A percentile compares a stretch with the other conserved stretches of the same genome.
phyloP scores from a whole-genome alignment of 2,888 invertebrate genomes.

The Acanthosepion lycidas region DNA sequence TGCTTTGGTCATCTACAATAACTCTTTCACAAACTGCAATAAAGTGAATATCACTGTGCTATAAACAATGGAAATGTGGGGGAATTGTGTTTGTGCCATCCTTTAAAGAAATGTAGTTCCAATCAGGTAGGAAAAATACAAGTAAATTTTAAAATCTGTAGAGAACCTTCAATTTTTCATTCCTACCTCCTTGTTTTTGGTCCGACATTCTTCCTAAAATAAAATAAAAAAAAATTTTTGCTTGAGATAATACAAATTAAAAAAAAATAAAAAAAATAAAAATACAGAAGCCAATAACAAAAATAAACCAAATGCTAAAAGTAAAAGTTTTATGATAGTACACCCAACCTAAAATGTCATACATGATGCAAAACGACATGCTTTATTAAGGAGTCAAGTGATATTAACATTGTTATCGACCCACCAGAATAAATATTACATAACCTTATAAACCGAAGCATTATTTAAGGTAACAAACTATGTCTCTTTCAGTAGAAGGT shows the following conservation, averaged over 20 bases:
- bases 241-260: background rate
- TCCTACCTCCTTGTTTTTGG: slow-evolving; percentile 41
- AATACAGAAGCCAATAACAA: background rate
- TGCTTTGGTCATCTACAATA: no score
- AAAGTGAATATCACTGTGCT: no score
- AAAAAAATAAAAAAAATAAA: no score
- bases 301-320: background rate
- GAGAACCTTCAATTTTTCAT: background rate
- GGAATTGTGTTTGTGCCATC: background rate
- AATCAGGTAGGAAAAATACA: background rate
- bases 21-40: background rate
- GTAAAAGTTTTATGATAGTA: background rate
- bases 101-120: background rate
- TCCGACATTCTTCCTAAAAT: slow-evolving; percentile 39
- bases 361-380: background rate
- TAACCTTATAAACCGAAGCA: no score
- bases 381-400: no score
- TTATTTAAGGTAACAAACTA: no score
- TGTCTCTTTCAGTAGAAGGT: no score
- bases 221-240: background rate
- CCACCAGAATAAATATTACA: no score
- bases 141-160: no score
- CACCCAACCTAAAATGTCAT: background rate
- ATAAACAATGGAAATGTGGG: background rate
- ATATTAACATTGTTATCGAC: no score